Evolutionary conservation across 2,113 vertebrate species (phyloP).

Genomic region (Phaethon lepturus): DNA sequence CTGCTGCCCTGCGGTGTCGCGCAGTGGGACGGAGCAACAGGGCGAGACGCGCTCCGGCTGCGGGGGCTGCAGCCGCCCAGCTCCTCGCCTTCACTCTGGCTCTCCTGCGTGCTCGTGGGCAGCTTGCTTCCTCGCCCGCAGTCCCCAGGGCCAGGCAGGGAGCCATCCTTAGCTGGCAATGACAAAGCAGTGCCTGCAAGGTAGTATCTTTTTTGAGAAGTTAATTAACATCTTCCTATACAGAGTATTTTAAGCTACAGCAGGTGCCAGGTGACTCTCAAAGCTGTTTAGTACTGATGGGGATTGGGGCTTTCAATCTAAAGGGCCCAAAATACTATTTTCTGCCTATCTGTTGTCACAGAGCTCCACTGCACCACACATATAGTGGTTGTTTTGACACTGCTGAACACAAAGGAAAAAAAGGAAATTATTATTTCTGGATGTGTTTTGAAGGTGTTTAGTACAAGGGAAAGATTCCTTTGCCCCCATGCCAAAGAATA

Average conservation of each 20-base stretch:
- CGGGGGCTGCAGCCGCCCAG: accelerated
- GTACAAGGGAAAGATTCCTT: neutral
- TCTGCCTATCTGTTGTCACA: neutral
- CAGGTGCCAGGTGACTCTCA: neutral
- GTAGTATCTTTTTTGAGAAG: neutral
- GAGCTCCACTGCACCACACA: neutral
- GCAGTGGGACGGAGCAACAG: accelerated
- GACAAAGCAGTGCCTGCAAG: neutral
- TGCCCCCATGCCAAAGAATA: neutral
- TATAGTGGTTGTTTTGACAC: neutral
- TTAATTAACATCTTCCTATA: neutral
- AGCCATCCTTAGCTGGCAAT: neutral
- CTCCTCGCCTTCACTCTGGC: neutral
- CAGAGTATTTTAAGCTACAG: neutral
- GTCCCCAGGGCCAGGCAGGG: neutral
- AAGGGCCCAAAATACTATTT: neutral
- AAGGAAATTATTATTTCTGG: neutral
- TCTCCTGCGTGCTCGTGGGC: neutral
- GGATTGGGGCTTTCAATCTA: neutral
- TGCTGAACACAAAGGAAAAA: neutral
- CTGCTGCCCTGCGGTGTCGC: neutral
- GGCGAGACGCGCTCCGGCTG: neutral
- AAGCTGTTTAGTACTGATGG: neutral
- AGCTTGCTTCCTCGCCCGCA: neutral
- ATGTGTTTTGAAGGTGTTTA: neutral